phyloP scores from a whole-genome alignment of 2,113 vertebrate species.

The Nibea albiflora region DNA sequence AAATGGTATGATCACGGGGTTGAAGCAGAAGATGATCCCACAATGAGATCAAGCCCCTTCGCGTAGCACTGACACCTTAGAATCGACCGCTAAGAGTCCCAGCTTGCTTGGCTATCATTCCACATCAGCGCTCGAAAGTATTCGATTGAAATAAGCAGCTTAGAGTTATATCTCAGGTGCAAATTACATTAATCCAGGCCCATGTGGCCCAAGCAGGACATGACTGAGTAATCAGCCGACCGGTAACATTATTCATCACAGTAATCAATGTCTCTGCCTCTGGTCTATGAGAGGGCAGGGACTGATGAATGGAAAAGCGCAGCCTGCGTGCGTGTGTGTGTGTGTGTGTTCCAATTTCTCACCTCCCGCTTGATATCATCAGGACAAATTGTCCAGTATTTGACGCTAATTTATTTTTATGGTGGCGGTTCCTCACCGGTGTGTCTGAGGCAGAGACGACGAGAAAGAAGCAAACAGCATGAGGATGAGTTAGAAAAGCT shows the following conservation, averaged over 20 bases:
- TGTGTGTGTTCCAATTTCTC: slow-evolving; percentile 46
- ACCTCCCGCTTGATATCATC: slow-evolving; percentile 48
- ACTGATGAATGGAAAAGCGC: slow-evolving; percentile 50
- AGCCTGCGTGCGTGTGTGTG: slow-evolving; percentile 6
- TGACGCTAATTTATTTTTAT: slow-evolving; percentile 50
- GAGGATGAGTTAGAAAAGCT: slow-evolving; percentile 1
- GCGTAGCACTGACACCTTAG: not conserved
- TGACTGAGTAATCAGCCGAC: slow-evolving; percentile 53
- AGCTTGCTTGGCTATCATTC: slow-evolving; percentile 57
- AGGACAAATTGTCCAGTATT: slow-evolving; percentile 51
- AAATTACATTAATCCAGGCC: slow-evolving; percentile 60
- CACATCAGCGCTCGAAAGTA: slow-evolving; percentile 47
- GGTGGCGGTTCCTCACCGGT: slow-evolving; percentile 4
- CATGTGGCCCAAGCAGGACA: slow-evolving; percentile 51
- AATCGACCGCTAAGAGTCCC: slow-evolving; percentile 33
- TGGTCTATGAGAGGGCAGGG: slow-evolving; percentile 38
- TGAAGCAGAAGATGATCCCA: slow-evolving; percentile 23
- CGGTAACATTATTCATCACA: slow-evolving; percentile 58
- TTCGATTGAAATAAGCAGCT: slow-evolving; percentile 58
- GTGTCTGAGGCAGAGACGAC: slow-evolving; percentile 1
- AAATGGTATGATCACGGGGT: slow-evolving; percentile 4
- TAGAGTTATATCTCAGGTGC: slow-evolving; percentile 33
- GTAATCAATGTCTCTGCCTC: slow-evolving; percentile 64
- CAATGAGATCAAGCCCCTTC: slow-evolving; percentile 22
- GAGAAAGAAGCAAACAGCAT: not conserved